These are phyloP conservation scores for Callinectes sapidus DNA, from an alignment of 2,888 invertebrate species.

Conservation along the genomic window DNA sequence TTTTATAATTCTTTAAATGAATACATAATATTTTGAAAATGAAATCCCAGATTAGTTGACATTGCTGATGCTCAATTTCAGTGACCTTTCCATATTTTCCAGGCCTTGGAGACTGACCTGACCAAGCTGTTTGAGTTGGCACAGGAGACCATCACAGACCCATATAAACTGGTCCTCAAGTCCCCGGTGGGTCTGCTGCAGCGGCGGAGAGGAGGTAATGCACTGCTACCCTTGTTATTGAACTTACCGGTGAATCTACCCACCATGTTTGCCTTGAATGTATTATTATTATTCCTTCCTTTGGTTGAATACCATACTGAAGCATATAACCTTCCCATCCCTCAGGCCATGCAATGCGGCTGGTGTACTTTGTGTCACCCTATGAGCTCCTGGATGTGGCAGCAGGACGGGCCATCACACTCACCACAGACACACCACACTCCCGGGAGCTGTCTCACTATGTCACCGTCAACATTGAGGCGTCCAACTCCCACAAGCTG, in stretches of 20 bases:
- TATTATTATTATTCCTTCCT: too few species aligned
- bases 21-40: too few species aligned
- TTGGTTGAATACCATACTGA: not conserved
- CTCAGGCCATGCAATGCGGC: constrained; percentile 91
- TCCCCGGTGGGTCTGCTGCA: constrained; percentile 92
- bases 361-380: constrained; percentile 95
- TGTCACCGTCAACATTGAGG: constrained; percentile 92
- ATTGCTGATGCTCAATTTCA: not conserved
- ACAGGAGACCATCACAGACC: constrained; percentile 77
- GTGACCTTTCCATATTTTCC: not conserved
- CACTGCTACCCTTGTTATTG: not conserved
- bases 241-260: not conserved
- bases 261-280: too few species aligned
- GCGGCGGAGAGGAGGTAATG: constrained; percentile 85
- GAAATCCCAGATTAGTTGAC: not conserved
- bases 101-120: constrained; percentile 73
- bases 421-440: constrained; percentile 82
- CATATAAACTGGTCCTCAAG: constrained; percentile 87
- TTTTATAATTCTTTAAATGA: not conserved
- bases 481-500: constrained; percentile 88
- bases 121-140: constrained; percentile 75
- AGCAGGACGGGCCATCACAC: constrained; percentile 83
- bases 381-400: constrained; percentile 91
- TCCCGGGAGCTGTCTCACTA: constrained; percentile 87
- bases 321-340: not conserved